These are phyloP conservation scores for Catocala fraxini DNA, from an alignment of 2,888 invertebrate genomes.

Conservation along the genomic window DNA sequence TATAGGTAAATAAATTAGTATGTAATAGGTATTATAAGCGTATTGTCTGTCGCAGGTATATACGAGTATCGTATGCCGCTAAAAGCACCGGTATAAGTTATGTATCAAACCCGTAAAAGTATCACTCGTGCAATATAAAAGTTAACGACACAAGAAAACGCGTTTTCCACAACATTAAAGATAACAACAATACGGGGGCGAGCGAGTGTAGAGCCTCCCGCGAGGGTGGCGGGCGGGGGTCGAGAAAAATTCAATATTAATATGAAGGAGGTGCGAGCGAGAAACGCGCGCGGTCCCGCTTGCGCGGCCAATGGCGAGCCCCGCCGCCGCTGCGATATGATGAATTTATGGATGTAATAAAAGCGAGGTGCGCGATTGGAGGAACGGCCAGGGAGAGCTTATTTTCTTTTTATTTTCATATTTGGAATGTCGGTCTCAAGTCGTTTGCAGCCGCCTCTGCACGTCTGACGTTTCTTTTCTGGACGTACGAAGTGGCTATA, in stretches of 20 bases:
- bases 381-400: conserved; percentile 85
- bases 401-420: conserved; percentile 88
- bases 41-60: conserved; percentile 1
- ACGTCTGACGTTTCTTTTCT: conserved; percentile 70
- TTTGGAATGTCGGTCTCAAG: conserved; percentile 82
- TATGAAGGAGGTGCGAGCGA: conserved; percentile 91
- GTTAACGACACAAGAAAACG: conserved; percentile 88
- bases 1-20: too few species aligned
- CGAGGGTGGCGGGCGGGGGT: conserved; percentile 85
- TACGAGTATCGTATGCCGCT: conserved; percentile 25
- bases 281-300: conserved; percentile 83
- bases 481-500: conserved; percentile 51
- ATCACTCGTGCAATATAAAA: conserved; percentile 88
- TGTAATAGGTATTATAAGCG: neutral
- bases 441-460: conserved; percentile 64
- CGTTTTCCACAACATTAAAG: conserved; percentile 89
- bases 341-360: conserved; percentile 95
- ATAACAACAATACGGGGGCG: conserved; percentile 88
- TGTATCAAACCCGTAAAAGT: conserved; percentile 86
- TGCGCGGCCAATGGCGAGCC: conserved; percentile 87
- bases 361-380: conserved; percentile 90
- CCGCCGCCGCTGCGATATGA: conserved; percentile 89
- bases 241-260: conserved; percentile 94
- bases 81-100: conserved; percentile 74
- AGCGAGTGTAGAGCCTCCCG: conserved; percentile 87